Conservation (phyloP, 2,888 invertebrate genomes). For the Eilema sororculum region DNA sequence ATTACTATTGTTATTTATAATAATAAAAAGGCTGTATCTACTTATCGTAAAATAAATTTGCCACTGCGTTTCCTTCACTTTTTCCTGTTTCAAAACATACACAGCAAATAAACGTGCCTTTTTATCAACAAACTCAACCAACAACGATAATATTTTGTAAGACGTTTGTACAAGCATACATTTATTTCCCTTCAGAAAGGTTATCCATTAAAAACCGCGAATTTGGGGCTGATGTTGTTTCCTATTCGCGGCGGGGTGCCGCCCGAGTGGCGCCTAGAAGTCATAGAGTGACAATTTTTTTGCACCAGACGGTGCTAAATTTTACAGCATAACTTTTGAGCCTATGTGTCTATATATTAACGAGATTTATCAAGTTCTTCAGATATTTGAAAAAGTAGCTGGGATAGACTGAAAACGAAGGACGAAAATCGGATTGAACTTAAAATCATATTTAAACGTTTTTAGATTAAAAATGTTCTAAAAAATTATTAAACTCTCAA, state of each 20-base stretch:
- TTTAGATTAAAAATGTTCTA: too few relatives aligned
- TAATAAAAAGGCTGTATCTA: slow-evolving; percentile 2
- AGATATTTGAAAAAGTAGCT: too few relatives aligned
- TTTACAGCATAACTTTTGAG: background rate
- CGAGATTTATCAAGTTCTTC: background rate
- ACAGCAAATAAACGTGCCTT: slow-evolving; percentile 8
- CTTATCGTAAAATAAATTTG: background rate
- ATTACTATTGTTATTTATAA: background rate
- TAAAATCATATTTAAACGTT: too few relatives aligned
- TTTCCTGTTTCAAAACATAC: slow-evolving; percentile 14
- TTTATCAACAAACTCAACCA: slow-evolving; percentile 8
- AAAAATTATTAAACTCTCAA: too few relatives aligned
- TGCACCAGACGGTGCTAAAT: slow-evolving; percentile 16
- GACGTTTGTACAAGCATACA: slow-evolving; percentile 36
- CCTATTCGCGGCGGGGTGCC: slow-evolving; percentile 47
- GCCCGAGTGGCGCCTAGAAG: slow-evolving; percentile 51
- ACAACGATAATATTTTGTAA: slow-evolving; percentile 17
- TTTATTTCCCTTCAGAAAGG: slow-evolving; percentile 44
- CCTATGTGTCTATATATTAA: background rate
- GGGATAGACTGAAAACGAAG: too few relatives aligned
- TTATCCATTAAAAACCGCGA: slow-evolving; percentile 60
- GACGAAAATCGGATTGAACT: too few relatives aligned
- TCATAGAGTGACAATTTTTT: slow-evolving; percentile 30
- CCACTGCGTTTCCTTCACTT: slow-evolving; percentile 2
- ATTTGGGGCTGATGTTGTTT: slow-evolving; percentile 53